phyloP scores from a whole-genome alignment of 2,113 vertebrate species.

The Regulus satrapa region DNA sequence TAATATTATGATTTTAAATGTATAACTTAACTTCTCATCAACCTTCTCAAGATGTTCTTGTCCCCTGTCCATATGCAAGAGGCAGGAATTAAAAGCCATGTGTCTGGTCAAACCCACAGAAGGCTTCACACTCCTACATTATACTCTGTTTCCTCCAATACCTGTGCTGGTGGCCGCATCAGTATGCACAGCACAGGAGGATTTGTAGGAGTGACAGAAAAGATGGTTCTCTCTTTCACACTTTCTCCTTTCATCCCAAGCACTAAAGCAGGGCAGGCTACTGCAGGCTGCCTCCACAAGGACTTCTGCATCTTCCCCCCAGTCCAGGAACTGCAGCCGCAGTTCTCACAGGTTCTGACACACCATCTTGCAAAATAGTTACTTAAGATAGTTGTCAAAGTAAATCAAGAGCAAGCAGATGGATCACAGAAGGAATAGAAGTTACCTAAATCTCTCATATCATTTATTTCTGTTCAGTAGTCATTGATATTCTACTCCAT shows the following conservation, averaged over 20 bases:
- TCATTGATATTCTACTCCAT: neutral
- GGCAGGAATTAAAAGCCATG: neutral
- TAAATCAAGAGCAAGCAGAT: neutral
- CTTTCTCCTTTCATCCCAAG: neutral
- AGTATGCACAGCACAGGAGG: neutral
- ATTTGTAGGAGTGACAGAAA: neutral
- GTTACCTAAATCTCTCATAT: neutral
- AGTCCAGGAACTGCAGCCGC: neutral
- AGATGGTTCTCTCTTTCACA: neutral
- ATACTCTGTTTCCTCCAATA: neutral
- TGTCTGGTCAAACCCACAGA: neutral
- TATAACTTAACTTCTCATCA: neutral
- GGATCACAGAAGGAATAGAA: neutral
- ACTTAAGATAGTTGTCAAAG: neutral
- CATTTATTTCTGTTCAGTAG: neutral
- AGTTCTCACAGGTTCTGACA: neutral
- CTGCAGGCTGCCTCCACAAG: neutral
- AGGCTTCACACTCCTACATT: neutral
- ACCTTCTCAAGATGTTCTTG: neutral
- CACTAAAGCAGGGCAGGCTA: neutral
- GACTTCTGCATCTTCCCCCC: neutral
- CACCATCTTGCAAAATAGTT: neutral
- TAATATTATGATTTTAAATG: neutral
- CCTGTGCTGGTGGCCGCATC: neutral
- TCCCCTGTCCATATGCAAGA: neutral